Conservation (phyloP, 2,797 vertebrate genomes). For the Microcaecilia unicolor region DNA sequence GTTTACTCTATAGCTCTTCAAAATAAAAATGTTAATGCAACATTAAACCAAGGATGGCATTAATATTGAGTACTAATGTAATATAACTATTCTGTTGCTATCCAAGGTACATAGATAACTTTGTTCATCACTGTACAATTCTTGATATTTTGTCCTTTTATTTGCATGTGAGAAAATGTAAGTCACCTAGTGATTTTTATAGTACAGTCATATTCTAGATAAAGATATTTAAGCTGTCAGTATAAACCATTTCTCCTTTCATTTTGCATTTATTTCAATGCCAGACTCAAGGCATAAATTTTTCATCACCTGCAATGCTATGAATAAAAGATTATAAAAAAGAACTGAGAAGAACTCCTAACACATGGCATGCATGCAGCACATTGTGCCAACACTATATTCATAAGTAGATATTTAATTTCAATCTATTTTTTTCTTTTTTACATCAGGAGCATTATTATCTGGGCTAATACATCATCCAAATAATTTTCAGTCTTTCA, state of each 20-base stretch:
- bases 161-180: slow-evolving; percentile 57
- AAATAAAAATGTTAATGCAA: slow-evolving; percentile 21
- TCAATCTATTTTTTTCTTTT: slow-evolving; percentile 63
- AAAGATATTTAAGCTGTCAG: slow-evolving; percentile 99
- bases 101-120: slow-evolving; percentile 40
- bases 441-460: slow-evolving; percentile 64
- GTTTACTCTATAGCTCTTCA: not conserved
- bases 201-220: slow-evolving; percentile 91
- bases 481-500: slow-evolving; percentile 53
- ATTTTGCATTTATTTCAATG: slow-evolving; percentile 99
- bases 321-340: slow-evolving; percentile 99
- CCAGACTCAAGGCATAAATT: slow-evolving; percentile 99
- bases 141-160: slow-evolving; percentile 40
- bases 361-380: slow-evolving; percentile 77
- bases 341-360: slow-evolving; percentile 88
- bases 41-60: slow-evolving; percentile 15
- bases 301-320: slow-evolving; percentile 99
- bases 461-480: slow-evolving; percentile 56
- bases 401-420: slow-evolving; percentile 83
- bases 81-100: slow-evolving; percentile 46
- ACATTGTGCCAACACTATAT: slow-evolving; percentile 74
- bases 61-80: slow-evolving; percentile 29
- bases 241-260: slow-evolving; percentile 99
- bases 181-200: slow-evolving; percentile 82
- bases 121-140: slow-evolving; percentile 56